Evolutionary conservation across 2,113 vertebrate species (phyloP), one percentile per base, ranked within the genome.

Genomic region (Crypturellus undulatus): DNA sequence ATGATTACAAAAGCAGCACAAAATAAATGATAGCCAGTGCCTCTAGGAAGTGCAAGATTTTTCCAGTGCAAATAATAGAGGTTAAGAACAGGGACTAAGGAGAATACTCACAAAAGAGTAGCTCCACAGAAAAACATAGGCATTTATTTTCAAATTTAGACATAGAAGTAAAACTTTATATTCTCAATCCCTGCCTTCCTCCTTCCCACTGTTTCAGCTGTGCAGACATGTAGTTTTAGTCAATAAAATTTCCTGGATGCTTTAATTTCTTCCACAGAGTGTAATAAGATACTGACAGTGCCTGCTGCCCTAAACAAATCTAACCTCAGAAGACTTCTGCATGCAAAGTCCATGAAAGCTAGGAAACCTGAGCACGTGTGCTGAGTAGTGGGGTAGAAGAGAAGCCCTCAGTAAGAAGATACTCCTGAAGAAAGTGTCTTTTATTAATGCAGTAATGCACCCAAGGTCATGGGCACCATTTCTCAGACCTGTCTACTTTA

Each of bases 391-490:
- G 65, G 21, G 75, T 42, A 81, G 42, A 38, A 91, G 64, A 73
- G 3, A 65, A 40, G 20, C 2, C 9, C 11, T 52, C 62, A 92
- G 30, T 32, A n/a, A 71, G 18, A 52, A 62, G 42, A 60, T 20
- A 9, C 4, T 28, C 25, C 15, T 58, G 67, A 64, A 95, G 79
- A 52, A 34, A 68, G 13, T 43, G 38, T 81, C 5, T 34, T 90
- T 94, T 93, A 59, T 79, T 72, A 64, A 51, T 22, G 34, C 28
- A 24, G 10, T 10, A 68, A 59, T 56, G 54, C 54, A 56, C 54
- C 21, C 1, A 4, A 80, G 28, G 6, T 64, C 30, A 34, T 56
- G 59, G 81, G 10, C 54, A 22, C 24, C 0, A 2, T 16, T 25
- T 63, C 34, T 84, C 42, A 79, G 78, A 56, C 6, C 43, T 10